Base-by-base conservation (phyloP, 2,113 vertebrate genomes). In the Rhadina sibilatrix region DNA sequence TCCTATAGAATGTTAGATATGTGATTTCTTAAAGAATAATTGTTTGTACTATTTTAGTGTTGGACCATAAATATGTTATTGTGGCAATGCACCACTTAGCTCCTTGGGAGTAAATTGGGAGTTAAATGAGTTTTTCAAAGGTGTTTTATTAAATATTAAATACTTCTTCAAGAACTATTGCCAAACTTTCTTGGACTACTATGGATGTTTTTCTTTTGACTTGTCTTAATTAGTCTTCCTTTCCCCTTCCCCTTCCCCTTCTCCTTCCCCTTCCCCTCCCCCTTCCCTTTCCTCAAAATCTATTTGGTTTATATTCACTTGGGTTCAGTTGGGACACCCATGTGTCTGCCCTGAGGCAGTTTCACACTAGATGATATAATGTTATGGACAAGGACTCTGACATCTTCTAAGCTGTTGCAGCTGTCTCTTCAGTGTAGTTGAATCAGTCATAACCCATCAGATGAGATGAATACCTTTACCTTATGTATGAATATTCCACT, bases 251-350 rank as follows among this genome's bases (percentile, higher is more conserved):
- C 38, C n/a, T n/a, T 40, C 11, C 38, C 38, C 44, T 47, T 23
- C 11, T 30, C 30, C 28, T 6, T 31, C 31, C 28, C 6, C 7
- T 30, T 53, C 27, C 19, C 6, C 20, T 47, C 6, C 42, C 42
- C 18, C 17, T n/a, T 44, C 16, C 21, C 21, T 47, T 47, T 15
- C 23, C 53, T 49, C 15, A 57, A 50, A 49, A 40, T 35, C 46
- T 35, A 1, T 30, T 40, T 1, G 44, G 7, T 50, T 70, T 60
- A 5, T 50, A 59, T 60, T 42, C 9, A 28, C 30, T 40, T 2
- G 0, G 7, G 12, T 50, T 59, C 19, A 19, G 35, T 20, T 50
- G 35, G 24, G 50, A 35, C 0, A 0, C 19, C 65, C 30, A 44
- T 0, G 1, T 28, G 12, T 9, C 19, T n/a, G 7, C 19, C 24